Evolutionary conservation across 2,888 invertebrate genomes (phyloP), one percentile per base, ranked within the genome.

Genomic region (Lasioglossum pauxillum): DNA sequence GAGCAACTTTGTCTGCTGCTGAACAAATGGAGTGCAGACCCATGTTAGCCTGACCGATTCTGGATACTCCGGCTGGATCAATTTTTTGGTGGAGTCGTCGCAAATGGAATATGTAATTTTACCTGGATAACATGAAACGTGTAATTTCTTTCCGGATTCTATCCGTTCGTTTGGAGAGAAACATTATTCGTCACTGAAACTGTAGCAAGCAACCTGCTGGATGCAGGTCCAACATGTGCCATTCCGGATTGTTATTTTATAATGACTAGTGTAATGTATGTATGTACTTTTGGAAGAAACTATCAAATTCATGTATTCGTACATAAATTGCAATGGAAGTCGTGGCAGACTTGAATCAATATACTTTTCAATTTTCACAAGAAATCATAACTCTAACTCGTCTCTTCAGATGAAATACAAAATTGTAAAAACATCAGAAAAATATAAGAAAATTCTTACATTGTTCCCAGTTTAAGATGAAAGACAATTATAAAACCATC

Each of bases 1-100:
- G 82, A 53, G 53, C 73, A 35, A 67, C 67, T 67, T 67, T 67
- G 67, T 67, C 67, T 67, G 67, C 67, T 67, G 8, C 12, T 10
- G 69, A 69, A 69, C 35, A 38, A 69, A 69, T 69, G 69, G 69
- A 38, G 38, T 8, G 53, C 23, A 53, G 53, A 53, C 0, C 67
- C 60, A 31, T 16, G 31, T 64, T 31, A 16, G 31, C 16, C 31
- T 64, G 60, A 64, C 60, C 60, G 60, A 64, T 64, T 14, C 31
- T 31, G 60, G 53, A 53, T 53, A 8, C 60, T 27, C 16, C 31
- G 7, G 27, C 16, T 64, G 60, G 60, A 64, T 64, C 60, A 64
- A 64, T 64, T 64, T 64, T 31, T 64, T 64, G 3, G 53, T 2
- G 53, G 5, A 16, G 5, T 31, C 60, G 27, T 31, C 60, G 31